Conservation (phyloP, 2,888 invertebrate genomes). For the Aleiodes testaceus region DNA sequence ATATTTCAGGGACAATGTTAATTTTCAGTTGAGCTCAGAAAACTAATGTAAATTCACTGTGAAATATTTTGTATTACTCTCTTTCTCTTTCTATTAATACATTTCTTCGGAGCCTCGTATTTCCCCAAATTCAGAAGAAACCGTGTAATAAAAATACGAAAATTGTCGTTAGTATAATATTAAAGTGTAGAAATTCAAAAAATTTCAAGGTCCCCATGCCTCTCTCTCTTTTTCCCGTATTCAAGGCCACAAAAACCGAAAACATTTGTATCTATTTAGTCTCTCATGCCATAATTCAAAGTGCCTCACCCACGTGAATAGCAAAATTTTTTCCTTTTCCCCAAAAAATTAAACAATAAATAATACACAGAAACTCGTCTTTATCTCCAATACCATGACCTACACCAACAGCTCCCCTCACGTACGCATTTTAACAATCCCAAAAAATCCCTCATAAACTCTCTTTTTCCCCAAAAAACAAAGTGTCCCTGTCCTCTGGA, state of each 20-base stretch:
- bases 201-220: slow-evolving; percentile 8
- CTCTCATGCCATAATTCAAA: slow-evolving; percentile 10
- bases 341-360: slow-evolving; percentile 39
- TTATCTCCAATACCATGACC: slow-evolving; percentile 35
- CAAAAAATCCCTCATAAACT: too few relatives aligned
- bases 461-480: too few relatives aligned
- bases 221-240: slow-evolving; percentile 7
- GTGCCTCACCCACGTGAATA: not conserved
- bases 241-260: slow-evolving; percentile 27
- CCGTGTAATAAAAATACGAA: not conserved
- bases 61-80: too few relatives aligned
- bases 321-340: not conserved
- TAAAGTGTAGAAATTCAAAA: not conserved
- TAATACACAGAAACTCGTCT: slow-evolving; percentile 36
- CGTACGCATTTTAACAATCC: too few relatives aligned
- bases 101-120: too few relatives aligned
- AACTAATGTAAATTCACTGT: too few relatives aligned
- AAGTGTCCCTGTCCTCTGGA: too few relatives aligned
- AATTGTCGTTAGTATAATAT: not conserved
- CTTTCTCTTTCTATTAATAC: too few relatives aligned
- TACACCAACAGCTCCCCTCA: slow-evolving; percentile 34
- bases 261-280: slow-evolving; percentile 15
- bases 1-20: too few relatives aligned
- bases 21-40: too few relatives aligned
- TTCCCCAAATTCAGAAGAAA: too few relatives aligned